These are phyloP conservation scores for Lepidocyrtoides sp. DNA, from an alignment of 2,888 invertebrate genomes.

Conservation along the genomic window DNA sequence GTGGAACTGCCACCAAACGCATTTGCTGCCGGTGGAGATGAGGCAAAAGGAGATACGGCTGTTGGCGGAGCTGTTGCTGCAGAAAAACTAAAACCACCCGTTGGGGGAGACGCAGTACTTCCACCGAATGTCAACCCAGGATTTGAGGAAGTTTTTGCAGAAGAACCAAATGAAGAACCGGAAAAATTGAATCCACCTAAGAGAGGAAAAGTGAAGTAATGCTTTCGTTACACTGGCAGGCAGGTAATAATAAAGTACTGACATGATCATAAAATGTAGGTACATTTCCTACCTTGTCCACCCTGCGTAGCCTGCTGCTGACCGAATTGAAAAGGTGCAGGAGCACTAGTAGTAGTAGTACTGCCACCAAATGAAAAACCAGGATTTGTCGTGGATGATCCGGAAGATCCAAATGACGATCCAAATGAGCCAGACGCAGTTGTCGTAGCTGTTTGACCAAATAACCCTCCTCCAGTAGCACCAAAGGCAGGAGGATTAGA, in stretches of 20 bases:
- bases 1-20: neutral
- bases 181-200: neutral
- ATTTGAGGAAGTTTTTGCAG: neutral
- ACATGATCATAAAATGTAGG: no score
- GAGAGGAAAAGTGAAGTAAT: no score
- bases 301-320: no score
- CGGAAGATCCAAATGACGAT: neutral
- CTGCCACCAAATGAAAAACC: neutral
- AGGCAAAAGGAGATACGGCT: neutral
- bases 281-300: no score
- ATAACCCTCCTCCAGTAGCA: no score
- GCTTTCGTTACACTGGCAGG: no score
- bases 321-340: no score
- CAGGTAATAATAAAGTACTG: no score
- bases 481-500: no score
- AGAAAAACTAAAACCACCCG: neutral
- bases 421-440: neutral
- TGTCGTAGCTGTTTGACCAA: neutral
- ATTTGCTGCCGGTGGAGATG: neutral
- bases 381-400: neutral
- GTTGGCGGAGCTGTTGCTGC: neutral
- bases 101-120: neutral
- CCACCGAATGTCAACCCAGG: neutral
- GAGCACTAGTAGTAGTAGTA: neutral
- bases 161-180: conserved; percentile 1